Evolutionary conservation across 2,888 invertebrate species (phyloP), one percentile per base, ranked within the genome.

Genomic region (Heliconius aoede): DNA sequence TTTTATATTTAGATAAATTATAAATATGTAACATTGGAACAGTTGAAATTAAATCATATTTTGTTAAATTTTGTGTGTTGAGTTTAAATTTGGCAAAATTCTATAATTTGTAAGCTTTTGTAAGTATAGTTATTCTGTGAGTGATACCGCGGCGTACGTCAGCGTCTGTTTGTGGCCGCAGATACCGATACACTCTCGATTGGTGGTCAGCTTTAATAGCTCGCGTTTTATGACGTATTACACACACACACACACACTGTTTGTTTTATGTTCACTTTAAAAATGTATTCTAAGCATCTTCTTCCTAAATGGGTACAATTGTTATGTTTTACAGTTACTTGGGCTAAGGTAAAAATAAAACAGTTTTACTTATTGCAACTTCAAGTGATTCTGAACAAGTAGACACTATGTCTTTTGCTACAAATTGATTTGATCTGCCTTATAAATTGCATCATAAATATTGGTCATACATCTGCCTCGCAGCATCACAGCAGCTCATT

Each of bases 121-220:
- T 9, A 32, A 18, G 55, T 30, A 30, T n/a, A 30, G 5, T 30
- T 69, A n/a, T 51, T 69, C 51, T 55, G 26, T 60, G 60, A 72
- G 36, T n/a, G n/a, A n/a, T n/a, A n/a, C n/a, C n/a, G n/a, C n/a
- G n/a, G n/a, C n/a, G n/a, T n/a, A n/a, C n/a, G n/a, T n/a, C n/a
- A n/a, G n/a, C n/a, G n/a, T n/a, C n/a, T n/a, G n/a, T n/a, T n/a
- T n/a, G n/a, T n/a, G n/a, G n/a, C n/a, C n/a, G n/a, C n/a, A n/a
- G n/a, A n/a, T n/a, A n/a, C n/a, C n/a, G n/a, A 32, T 11, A 32
- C 36, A 60, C 32, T 60, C 58, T 21, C 60, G 36, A 36, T 72
- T 72, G 60, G 72, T 7, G 72, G 72, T 40, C 18, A 61, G 28
- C 72, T 72, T 72, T 60, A 72, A 60, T 26, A 26, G 36, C 40